phyloP scores from a whole-genome alignment of 2,888 invertebrate genomes.

The Noctua comes region DNA sequence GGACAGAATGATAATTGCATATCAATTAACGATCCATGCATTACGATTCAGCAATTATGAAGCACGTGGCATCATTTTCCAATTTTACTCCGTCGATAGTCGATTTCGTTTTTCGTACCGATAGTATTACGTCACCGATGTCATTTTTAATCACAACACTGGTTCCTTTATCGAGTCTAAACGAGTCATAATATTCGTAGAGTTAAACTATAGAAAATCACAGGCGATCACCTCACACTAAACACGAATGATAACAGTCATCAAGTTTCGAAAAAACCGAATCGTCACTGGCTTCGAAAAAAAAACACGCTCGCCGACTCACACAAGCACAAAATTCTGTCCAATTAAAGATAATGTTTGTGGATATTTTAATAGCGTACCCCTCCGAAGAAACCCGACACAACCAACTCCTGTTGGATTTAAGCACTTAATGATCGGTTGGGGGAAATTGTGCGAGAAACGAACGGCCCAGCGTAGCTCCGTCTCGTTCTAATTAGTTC shows the following conservation, averaged over 20 bases:
- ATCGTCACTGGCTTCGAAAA: slow-evolving; percentile 84
- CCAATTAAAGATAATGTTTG: slow-evolving; percentile 91
- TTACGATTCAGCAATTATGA: slow-evolving; percentile 81
- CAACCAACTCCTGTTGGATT: slow-evolving; percentile 90
- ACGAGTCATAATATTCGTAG: slow-evolving; percentile 62
- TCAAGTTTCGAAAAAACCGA: slow-evolving; percentile 87
- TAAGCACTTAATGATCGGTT: slow-evolving; percentile 91
- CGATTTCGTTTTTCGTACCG: slow-evolving; percentile 66
- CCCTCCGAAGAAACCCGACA: slow-evolving; percentile 90
- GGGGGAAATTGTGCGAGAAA: slow-evolving; percentile 90
- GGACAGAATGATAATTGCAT: slow-evolving; percentile 83
- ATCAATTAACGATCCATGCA: slow-evolving; percentile 83
- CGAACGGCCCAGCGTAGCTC: slow-evolving; percentile 85
- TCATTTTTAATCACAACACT: slow-evolving; percentile 82
- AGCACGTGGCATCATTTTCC: slow-evolving; percentile 86
- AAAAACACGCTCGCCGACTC: slow-evolving; percentile 81
- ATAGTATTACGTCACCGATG: slow-evolving; percentile 84
- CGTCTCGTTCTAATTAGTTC: slow-evolving; percentile 87
- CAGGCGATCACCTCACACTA: slow-evolving; percentile 84
- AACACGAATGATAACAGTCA: slow-evolving; percentile 88
- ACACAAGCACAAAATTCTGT: slow-evolving; percentile 89
- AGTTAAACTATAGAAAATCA: slow-evolving; percentile 74
- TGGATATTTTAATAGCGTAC: slow-evolving; percentile 90
- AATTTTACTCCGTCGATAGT: slow-evolving; percentile 70
- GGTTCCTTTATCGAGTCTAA: slow-evolving; percentile 66